Percentiles rank a stretch among this genome's conserved stretches.
phyloP scores from a whole-genome alignment of 2,113 vertebrate genomes.

The Galeopterus variegatus region DNA sequence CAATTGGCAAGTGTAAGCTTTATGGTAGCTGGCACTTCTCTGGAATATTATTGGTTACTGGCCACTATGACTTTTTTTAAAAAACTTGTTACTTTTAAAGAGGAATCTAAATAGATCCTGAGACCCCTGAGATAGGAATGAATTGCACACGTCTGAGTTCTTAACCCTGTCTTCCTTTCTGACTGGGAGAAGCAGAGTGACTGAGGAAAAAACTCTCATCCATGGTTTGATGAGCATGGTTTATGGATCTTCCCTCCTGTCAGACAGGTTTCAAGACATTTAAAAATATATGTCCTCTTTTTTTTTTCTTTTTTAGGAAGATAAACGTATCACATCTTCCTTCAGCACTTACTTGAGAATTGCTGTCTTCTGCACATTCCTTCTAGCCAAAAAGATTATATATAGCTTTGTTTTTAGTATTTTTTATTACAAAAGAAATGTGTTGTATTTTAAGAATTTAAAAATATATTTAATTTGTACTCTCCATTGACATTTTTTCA shows the following conservation, averaged over 20 bases:
- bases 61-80: not conserved
- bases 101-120: not conserved
- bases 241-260: not conserved
- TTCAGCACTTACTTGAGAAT: conserved; percentile 16
- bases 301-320: not conserved
- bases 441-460: not conserved
- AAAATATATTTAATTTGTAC: not conserved
- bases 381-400: not conserved
- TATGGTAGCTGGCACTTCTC: not conserved
- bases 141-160: not conserved
- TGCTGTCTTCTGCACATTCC: not conserved
- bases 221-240: no score
- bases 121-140: not conserved
- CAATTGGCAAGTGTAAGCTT: not conserved
- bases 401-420: not conserved
- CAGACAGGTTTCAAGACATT: not conserved
- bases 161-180: not conserved
- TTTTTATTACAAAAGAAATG: conserved; percentile 30
- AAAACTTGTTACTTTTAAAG: not conserved
- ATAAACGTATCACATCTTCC: not conserved
- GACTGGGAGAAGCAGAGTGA: not conserved
- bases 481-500: not conserved
- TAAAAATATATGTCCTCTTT: not conserved
- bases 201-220: not conserved
- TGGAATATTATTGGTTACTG: not conserved